These are phyloP conservation scores for Pandemis corylana DNA, from an alignment of 2,888 invertebrate species.

Conservation along the genomic window DNA sequence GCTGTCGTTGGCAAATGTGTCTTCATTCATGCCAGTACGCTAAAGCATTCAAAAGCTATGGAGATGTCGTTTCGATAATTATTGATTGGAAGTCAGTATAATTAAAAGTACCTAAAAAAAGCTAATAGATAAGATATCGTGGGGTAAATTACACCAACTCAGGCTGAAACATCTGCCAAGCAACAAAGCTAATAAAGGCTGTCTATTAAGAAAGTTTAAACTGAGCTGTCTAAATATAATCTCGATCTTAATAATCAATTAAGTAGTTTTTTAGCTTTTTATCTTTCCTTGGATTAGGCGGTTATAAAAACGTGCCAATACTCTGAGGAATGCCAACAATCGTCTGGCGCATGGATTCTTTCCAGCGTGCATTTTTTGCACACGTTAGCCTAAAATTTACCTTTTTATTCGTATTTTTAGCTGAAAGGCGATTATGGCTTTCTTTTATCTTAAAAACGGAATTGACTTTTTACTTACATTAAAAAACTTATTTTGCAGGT, in stretches of 20 bases:
- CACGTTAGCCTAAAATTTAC: neutral
- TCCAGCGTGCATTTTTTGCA: neutral
- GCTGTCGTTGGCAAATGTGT: conserved; percentile 82
- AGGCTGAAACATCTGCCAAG: no score
- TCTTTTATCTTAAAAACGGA: no score
- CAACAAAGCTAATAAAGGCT: no score
- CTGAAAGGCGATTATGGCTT: no score
- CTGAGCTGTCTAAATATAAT: neutral
- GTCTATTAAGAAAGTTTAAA: no score
- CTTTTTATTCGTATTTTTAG: no score
- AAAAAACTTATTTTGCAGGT: no score
- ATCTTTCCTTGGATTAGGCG: neutral
- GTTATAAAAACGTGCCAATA: neutral
- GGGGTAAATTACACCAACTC: no score
- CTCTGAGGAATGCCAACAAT: conserved; percentile 1
- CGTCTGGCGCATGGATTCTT: conserved; percentile 1
- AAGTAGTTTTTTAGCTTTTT: neutral
- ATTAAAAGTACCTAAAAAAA: neutral
- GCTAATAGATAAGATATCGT: no score
- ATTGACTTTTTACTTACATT: no score
- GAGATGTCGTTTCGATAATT: conserved; percentile 54
- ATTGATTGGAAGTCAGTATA: conserved; percentile 37
- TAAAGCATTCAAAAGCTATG: conserved; percentile 56
- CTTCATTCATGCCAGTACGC: conserved; percentile 79
- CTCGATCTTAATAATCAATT: neutral